Percentiles rank a stretch among this genome's conserved stretches.
Conservation (phyloP, 2,113 vertebrate genomes). For the Vulpes ferrilata region DNA sequence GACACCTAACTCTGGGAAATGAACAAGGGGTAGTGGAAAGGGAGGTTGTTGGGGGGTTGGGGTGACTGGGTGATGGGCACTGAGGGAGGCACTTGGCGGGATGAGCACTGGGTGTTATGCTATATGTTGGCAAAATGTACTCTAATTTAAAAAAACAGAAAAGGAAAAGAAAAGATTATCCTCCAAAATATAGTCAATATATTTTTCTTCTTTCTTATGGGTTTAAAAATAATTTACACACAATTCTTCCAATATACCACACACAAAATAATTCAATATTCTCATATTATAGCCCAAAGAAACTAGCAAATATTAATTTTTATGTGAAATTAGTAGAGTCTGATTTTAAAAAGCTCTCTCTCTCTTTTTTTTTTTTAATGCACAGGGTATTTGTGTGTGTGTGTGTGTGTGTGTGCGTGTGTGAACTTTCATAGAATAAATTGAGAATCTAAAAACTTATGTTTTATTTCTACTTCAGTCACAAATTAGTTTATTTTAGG, state of each 20-base stretch:
- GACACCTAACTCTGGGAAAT: too few relatives aligned
- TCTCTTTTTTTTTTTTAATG: background rate
- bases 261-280: background rate
- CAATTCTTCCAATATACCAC: background rate
- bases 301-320: background rate
- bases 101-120: too few relatives aligned
- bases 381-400: background rate
- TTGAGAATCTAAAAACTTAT: background rate
- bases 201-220: background rate
- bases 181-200: constrained; percentile 25
- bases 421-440: background rate
- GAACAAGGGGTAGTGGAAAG: too few relatives aligned
- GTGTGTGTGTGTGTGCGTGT: background rate
- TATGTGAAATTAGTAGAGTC: background rate
- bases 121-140: too few relatives aligned
- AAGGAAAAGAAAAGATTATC: background rate
- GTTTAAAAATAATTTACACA: background rate
- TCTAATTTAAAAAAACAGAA: too few relatives aligned
- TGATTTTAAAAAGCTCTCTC: background rate
- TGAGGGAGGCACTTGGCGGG: too few relatives aligned
- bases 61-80: too few relatives aligned
- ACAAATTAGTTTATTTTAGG: background rate
- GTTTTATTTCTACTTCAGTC: constrained; percentile 1
- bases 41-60: too few relatives aligned
- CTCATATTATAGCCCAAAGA: background rate